Evolutionary conservation across 2,888 invertebrate genomes (phyloP), one percentile per base, ranked within the genome.

Genomic region (Tenthredo scrophulariae): DNA sequence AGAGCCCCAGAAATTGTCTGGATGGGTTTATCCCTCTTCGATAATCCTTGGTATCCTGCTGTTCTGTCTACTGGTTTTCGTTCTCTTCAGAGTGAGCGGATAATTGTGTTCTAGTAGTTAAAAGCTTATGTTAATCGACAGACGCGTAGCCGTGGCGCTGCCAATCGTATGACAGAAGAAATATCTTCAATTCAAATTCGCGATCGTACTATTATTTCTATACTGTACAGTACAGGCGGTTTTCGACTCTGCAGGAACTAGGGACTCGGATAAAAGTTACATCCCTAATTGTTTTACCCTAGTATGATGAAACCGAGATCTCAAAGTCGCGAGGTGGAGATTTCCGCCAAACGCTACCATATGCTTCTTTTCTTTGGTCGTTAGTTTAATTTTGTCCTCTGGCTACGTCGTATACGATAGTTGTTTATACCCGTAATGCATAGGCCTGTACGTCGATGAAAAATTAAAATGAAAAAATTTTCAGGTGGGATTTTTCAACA

Each of bases 401-500:
- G 33, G 70, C 7, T 37, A 70, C 9, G 54, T 70, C 13, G 33
- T 33, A 37, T 37, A 70, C 70, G 10, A 70, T n/a, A n/a, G 7
- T 37, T 70, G 15, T 7, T 18, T 7, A n/a, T 33, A 37, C 40
- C n/a, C 18, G 22, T n/a, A 70, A 33, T 67, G 15, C 26, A 67
- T 5, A 33, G 13, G 37, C 10, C 37, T n/a, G 15, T n/a, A 29
- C 18, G 33, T 54, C 15, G 46, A 84, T 70, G 13, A 29, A 74
- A 84, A 18, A 43, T n/a, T 43, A 46, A 13, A 65, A 18, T 79
- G 7, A 83, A 13, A 74, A 46, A 46, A 54, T 33, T 79, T 84
- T n/a, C 77, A 90, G 90, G 7, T 89, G 62, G 90, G 90, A 33
- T 90, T 90, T 86, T 91, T 91, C 86, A 89, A 88, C 74, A 88